These are phyloP conservation scores for Mizuhopecten yessoensis DNA, from an alignment of 1,140 invertebrate species.

Conservation along the genomic window DNA sequence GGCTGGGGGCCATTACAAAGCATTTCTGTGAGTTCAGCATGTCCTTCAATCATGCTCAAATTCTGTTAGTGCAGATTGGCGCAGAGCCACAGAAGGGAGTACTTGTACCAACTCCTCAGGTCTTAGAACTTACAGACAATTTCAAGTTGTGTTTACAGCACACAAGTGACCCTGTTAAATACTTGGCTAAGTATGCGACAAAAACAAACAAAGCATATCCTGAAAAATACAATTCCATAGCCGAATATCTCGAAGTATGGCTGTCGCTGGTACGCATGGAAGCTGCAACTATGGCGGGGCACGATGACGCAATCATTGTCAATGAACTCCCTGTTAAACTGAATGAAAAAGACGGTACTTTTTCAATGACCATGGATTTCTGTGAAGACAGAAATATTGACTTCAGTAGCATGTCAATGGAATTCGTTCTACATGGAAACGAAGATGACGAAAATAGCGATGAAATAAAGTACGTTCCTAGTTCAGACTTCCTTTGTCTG, in stretches of 20 bases:
- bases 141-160: slow-evolving; percentile 65
- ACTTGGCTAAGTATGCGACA: slow-evolving; percentile 54
- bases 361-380: slow-evolving; percentile 49
- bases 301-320: slow-evolving; percentile 52
- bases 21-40: slow-evolving; percentile 56
- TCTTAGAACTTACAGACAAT: slow-evolving; percentile 63
- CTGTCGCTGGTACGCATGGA: slow-evolving; percentile 67
- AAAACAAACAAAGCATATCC: neutral
- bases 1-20: neutral
- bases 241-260: slow-evolving; percentile 63
- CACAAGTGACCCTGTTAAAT: slow-evolving; percentile 59
- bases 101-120: slow-evolving; percentile 55
- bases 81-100: slow-evolving; percentile 62
- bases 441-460: slow-evolving; percentile 46
- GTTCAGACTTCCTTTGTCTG: slow-evolving; percentile 58
- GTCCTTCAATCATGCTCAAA: slow-evolving; percentile 60
- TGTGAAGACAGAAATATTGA: slow-evolving; percentile 59
- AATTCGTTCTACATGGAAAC: slow-evolving; percentile 14
- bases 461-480: slow-evolving; percentile 45
- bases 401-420: slow-evolving; percentile 19
- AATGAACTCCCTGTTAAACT: slow-evolving; percentile 56
- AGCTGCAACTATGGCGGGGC: slow-evolving; percentile 58
- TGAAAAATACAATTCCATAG: slow-evolving; percentile 36
- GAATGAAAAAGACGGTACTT: slow-evolving; percentile 47
- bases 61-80: slow-evolving; percentile 61